phyloP scores from a whole-genome alignment of 53 echinoderm and acorn worm species.

The Zoroaster sp. region DNA sequence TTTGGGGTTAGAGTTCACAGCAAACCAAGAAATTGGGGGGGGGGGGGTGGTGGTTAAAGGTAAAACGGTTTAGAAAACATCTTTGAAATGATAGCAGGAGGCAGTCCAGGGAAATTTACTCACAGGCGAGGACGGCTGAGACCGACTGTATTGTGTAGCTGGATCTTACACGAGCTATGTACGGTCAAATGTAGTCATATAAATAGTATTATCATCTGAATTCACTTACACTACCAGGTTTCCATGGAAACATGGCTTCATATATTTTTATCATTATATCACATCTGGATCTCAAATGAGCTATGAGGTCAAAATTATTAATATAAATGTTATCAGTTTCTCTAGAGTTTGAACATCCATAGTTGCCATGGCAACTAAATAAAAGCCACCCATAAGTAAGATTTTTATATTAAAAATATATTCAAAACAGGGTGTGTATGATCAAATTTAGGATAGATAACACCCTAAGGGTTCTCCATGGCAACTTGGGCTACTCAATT shows the following conservation, averaged over 20 bases:
- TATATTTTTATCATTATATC: too few species aligned
- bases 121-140: conserved; percentile 42
- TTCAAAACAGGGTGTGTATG: too few species aligned
- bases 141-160: conserved; percentile 30
- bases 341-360: not conserved
- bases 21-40: not conserved
- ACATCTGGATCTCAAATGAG: conserved; percentile 11
- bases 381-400: too few species aligned
- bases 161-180: conserved; percentile 25
- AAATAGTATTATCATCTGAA: not conserved
- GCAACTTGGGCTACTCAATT: too few species aligned
- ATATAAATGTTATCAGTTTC: not conserved
- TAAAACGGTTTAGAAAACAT: not conserved
- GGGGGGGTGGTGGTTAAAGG: not conserved
- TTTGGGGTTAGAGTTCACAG: conserved; percentile 15
- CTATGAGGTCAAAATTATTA: conserved; percentile 2
- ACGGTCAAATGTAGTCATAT: conserved; percentile 26
- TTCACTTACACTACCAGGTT: too few species aligned
- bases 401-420: too few species aligned
- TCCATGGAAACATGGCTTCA: too few species aligned
- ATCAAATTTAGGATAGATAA: too few species aligned
- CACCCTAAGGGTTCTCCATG: too few species aligned
- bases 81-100: not conserved
- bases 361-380: not conserved
- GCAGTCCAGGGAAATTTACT: not conserved